Evolutionary conservation across 2,888 invertebrate genomes (phyloP).

Genomic region (Falcaria lacertinaria): DNA sequence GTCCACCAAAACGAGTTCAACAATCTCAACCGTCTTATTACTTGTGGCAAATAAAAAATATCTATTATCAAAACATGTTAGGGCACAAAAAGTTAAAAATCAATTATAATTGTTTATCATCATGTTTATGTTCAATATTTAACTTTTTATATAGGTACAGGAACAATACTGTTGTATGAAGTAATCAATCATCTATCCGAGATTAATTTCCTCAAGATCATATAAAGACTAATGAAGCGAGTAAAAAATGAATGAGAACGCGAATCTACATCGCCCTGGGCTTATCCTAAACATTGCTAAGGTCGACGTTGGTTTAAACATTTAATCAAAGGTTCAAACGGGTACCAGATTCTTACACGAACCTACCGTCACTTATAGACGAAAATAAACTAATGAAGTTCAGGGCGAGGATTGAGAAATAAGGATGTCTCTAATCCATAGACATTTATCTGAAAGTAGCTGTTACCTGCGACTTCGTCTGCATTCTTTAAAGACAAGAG

Average conservation of each 20-base stretch:
- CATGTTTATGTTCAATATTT: not conserved
- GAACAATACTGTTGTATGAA: slow-evolving; percentile 11
- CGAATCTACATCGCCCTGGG: too few species aligned
- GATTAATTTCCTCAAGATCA: slow-evolving; percentile 34
- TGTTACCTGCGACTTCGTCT: slow-evolving; percentile 11
- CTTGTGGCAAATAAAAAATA: not conserved
- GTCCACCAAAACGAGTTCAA: not conserved
- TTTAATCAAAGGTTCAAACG: slow-evolving; percentile 21
- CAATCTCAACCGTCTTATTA: not conserved
- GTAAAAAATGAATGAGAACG: slow-evolving; percentile 28
- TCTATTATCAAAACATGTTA: not conserved
- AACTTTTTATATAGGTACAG: slow-evolving; percentile 7
- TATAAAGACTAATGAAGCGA: slow-evolving; percentile 36
- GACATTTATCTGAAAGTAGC: too few species aligned
- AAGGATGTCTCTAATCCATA: too few species aligned
- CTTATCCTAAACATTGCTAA: too few species aligned
- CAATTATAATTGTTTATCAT: slow-evolving; percentile 1
- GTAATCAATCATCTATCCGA: slow-evolving; percentile 26
- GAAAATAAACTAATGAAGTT: too few species aligned
- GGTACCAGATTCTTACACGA: too few species aligned
- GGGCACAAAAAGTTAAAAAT: not conserved
- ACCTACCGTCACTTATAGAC: too few species aligned
- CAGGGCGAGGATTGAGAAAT: too few species aligned
- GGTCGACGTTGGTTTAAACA: slow-evolving; percentile 29
- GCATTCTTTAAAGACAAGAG: too few species aligned